Evolutionary conservation across 2,797 vertebrate species (phyloP).

Genomic region (Peromyscus melanophrys): DNA sequence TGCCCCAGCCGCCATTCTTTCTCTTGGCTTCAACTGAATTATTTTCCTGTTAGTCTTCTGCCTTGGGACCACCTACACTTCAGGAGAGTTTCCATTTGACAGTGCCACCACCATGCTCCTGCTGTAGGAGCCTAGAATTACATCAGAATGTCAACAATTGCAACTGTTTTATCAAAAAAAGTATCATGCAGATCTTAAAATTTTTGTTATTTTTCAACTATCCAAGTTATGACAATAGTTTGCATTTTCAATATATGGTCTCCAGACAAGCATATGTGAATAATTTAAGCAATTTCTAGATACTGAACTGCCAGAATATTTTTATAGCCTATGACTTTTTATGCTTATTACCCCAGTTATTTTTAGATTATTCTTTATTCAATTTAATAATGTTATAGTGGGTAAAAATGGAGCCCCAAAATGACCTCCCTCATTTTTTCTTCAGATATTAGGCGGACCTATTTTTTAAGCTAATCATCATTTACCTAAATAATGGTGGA

Average conservation of each 20-base stretch:
- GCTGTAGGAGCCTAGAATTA: slow-evolving; percentile 57
- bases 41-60: slow-evolving; percentile 71
- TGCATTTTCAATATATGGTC: slow-evolving; percentile 19
- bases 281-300: slow-evolving; percentile 48
- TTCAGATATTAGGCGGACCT: not conserved
- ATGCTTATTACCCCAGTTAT: not conserved
- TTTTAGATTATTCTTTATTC: slow-evolving; percentile 43
- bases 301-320: not conserved
- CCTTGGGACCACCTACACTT: slow-evolving; percentile 44
- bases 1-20: slow-evolving; percentile 25
- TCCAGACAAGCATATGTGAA: slow-evolving; percentile 54
- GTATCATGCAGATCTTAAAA: not conserved
- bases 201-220: not conserved
- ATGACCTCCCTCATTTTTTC: not conserved
- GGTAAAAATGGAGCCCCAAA: not conserved
- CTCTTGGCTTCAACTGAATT: slow-evolving; percentile 76
- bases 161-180: slow-evolving; percentile 58
- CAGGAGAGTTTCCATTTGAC: slow-evolving; percentile 67
- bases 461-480: not conserved
- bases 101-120: not conserved
- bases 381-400: slow-evolving; percentile 27
- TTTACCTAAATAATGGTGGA: slow-evolving; percentile 15
- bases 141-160: slow-evolving; percentile 71
- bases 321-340: not conserved
- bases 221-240: not conserved